These are phyloP conservation scores for Nomia melanderi DNA, from an alignment of 1,140 invertebrate species.

Conservation along the genomic window DNA sequence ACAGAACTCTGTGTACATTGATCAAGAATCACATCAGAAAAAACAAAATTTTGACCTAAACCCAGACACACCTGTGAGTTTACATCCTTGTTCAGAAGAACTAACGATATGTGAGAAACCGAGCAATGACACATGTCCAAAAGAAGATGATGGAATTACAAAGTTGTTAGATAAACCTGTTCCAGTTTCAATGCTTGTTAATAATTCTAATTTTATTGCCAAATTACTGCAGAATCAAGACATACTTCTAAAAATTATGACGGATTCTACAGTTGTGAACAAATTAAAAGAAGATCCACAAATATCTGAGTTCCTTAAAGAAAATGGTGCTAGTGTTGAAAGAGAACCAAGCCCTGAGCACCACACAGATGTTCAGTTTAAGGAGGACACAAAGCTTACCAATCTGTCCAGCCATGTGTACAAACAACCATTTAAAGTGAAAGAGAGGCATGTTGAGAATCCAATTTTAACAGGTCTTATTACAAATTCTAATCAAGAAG, in stretches of 20 bases:
- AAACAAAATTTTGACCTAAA: background rate
- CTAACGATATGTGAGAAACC: conserved; percentile 49
- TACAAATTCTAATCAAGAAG: conserved; percentile 66
- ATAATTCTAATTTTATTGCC: conserved; percentile 68
- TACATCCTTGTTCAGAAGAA: conserved; percentile 44
- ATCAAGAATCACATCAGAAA: background rate
- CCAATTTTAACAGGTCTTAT: conserved; percentile 77
- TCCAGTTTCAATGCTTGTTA: conserved; percentile 67
- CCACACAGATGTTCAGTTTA: conserved; percentile 2
- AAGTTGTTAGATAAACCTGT: conserved; percentile 61
- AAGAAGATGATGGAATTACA: conserved; percentile 42
- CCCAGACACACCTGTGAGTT: background rate
- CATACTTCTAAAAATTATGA: conserved; percentile 73
- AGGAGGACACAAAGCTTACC: conserved; percentile 6
- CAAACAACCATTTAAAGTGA: conserved; percentile 18
- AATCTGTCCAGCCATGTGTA: conserved; percentile 1
- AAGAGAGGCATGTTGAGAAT: conserved; percentile 67
- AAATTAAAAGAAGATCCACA: conserved; percentile 71
- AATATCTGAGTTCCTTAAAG: conserved; percentile 67
- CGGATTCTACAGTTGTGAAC: conserved; percentile 63
- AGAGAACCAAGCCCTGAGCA: conserved; percentile 20
- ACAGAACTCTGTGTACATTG: conserved; percentile 15
- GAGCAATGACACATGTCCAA: conserved; percentile 53
- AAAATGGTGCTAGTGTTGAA: conserved; percentile 41
- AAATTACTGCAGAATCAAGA: conserved; percentile 74